Percentiles rank a stretch among this genome's conserved stretches.
These are phyloP conservation scores for Xestia ashworthii DNA, from an alignment of 2,888 invertebrate species.

Conservation along the genomic window DNA sequence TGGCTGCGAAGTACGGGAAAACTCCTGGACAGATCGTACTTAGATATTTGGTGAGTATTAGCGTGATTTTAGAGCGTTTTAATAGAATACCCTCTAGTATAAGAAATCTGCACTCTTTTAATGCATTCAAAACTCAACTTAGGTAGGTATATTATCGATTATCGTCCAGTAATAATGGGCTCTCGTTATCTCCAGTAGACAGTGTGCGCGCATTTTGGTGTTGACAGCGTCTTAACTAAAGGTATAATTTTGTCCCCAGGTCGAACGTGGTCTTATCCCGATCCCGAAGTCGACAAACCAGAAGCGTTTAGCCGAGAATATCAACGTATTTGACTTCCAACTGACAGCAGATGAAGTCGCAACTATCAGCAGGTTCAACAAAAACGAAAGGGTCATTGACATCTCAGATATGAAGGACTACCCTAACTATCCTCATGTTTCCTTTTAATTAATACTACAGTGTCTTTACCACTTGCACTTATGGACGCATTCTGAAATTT, in stretches of 20 bases:
- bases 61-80: background rate
- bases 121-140: too few species aligned
- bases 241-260: conserved; percentile 72
- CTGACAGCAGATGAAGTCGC: conserved; percentile 89
- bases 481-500: background rate
- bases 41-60: conserved; percentile 92
- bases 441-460: conserved; percentile 48
- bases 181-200: too few species aligned
- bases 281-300: conserved; percentile 92
- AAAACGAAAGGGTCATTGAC: conserved; percentile 80
- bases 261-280: conserved; percentile 90
- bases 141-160: too few species aligned
- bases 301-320: conserved; percentile 90
- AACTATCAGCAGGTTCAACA: conserved; percentile 88
- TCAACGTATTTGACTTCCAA: conserved; percentile 91
- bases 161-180: too few species aligned
- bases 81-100: too few species aligned
- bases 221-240: background rate
- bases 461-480: background rate
- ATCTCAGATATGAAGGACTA: conserved; percentile 70
- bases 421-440: conserved; percentile 75
- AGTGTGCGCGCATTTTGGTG: too few species aligned
- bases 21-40: conserved; percentile 92
- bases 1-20: conserved; percentile 92
- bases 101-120: too few species aligned